Evolutionary conservation across 1,140 invertebrate species (phyloP).

Genomic region (Leptopilina clavipes): DNA sequence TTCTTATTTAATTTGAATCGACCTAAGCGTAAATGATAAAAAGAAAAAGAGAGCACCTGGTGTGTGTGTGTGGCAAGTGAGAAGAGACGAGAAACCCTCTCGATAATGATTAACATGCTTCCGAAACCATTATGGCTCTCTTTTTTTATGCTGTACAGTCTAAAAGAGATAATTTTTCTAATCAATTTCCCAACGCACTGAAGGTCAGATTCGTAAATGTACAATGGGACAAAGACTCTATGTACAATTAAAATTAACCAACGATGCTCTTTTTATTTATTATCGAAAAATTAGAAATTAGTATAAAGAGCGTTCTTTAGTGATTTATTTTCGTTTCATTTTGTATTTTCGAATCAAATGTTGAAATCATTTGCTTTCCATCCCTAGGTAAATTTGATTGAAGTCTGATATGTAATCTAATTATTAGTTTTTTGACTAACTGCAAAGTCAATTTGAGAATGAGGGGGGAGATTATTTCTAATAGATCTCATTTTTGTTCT

Average conservation of each 20-base stretch:
- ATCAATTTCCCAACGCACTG: slow-evolving; percentile 15
- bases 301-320: background rate
- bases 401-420: slow-evolving; percentile 18
- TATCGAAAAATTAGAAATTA: background rate
- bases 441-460: slow-evolving; percentile 2
- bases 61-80: slow-evolving; percentile 10
- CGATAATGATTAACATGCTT: slow-evolving; percentile 43
- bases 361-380: slow-evolving; percentile 12
- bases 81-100: background rate
- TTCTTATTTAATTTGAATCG: slow-evolving; percentile 59
- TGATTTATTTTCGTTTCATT: background rate
- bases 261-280: slow-evolving; percentile 20
- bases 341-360: slow-evolving; percentile 17
- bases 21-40: slow-evolving; percentile 53
- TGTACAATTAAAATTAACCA: background rate
- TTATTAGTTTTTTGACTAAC: background rate
- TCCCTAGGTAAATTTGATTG: slow-evolving; percentile 7
- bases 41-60: slow-evolving; percentile 40
- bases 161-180: slow-evolving; percentile 34
- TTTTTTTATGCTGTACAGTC: slow-evolving; percentile 21
- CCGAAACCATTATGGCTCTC: slow-evolving; percentile 27
- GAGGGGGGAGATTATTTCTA: background rate
- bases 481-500: slow-evolving; percentile 27
- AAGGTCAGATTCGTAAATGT: background rate
- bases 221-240: background rate